Percentiles rank a stretch among this genome's conserved stretches.
These are phyloP conservation scores for Meda fulgida DNA, from an alignment of 2,797 vertebrate species.

Conservation along the genomic window DNA sequence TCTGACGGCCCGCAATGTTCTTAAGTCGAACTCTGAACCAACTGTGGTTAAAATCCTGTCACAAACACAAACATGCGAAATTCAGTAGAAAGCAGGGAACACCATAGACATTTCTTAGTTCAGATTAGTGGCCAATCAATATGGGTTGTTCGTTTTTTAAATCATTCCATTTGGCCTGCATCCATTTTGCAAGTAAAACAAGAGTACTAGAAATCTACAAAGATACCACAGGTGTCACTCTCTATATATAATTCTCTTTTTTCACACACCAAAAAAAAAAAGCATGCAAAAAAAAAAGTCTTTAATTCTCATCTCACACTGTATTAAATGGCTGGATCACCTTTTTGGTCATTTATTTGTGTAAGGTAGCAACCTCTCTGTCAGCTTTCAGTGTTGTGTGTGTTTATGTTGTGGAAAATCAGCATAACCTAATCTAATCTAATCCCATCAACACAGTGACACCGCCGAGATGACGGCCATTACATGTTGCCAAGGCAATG, in stretches of 20 bases:
- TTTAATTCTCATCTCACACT: not conserved
- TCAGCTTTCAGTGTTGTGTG: not conserved
- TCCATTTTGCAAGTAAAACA: not conserved
- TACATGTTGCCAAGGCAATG: constrained; percentile 58
- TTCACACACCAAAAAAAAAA: not conserved
- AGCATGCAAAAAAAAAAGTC: not conserved
- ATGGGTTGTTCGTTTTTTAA: not conserved
- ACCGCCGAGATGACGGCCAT: constrained; percentile 50
- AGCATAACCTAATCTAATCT: constrained; percentile 60
- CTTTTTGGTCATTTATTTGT: constrained; percentile 18
- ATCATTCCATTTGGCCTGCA: not conserved
- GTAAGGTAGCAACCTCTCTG: not conserved
- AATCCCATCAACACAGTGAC: constrained; percentile 58
- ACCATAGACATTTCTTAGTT: not conserved
- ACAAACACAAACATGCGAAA: constrained; percentile 2
- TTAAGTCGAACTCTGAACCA: constrained; percentile 92
- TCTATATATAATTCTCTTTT: not conserved
- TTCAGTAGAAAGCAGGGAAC: not conserved
- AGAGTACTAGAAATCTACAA: not conserved
- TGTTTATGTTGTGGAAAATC: constrained; percentile 45
- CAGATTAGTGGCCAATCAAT: not conserved
- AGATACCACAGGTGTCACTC: not conserved
- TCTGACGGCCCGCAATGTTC: constrained; percentile 90
- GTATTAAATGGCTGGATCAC: not conserved
- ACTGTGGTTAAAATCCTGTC: constrained; percentile 91